Conservation (phyloP, 2,113 vertebrate genomes). For the Aldabrachelys gigantea region DNA sequence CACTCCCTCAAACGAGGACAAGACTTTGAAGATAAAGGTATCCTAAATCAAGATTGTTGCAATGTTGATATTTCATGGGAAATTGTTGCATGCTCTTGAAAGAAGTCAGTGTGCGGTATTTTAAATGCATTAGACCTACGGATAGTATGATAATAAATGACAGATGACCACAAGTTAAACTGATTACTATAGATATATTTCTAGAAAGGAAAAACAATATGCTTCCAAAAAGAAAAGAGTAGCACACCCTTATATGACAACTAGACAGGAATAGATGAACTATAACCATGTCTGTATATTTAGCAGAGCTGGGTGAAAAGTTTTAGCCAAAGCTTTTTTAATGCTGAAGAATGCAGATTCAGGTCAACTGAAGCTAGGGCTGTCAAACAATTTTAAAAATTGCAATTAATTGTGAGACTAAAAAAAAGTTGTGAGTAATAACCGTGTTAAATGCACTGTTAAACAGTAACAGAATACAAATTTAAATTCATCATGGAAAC, state of each 20-base stretch:
- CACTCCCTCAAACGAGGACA: neutral
- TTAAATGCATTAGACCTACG: neutral
- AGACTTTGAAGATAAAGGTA: neutral
- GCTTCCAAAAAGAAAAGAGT: neutral
- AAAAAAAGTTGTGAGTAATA: no score
- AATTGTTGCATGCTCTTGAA: neutral
- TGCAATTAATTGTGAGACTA: no score
- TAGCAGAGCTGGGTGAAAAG: neutral
- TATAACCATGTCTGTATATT: fast-evolving
- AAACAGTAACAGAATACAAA: no score
- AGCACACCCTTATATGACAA: neutral
- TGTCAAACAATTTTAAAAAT: no score
- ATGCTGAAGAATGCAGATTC: neutral
- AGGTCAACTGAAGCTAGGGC: neutral
- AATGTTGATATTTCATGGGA: neutral
- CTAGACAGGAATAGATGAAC: neutral
- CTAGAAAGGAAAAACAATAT: neutral
- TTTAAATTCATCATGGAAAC: no score
- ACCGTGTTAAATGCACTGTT: no score
- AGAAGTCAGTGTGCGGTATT: neutral
- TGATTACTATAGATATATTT: neutral
- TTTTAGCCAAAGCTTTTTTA: no score
- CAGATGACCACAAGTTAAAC: neutral
- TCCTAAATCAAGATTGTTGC: neutral
- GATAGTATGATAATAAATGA: neutral